Evolutionary conservation across 2,113 vertebrate species (phyloP), one percentile per base, ranked within the genome.

Genomic region (Hemiscyllium ocellatum): DNA sequence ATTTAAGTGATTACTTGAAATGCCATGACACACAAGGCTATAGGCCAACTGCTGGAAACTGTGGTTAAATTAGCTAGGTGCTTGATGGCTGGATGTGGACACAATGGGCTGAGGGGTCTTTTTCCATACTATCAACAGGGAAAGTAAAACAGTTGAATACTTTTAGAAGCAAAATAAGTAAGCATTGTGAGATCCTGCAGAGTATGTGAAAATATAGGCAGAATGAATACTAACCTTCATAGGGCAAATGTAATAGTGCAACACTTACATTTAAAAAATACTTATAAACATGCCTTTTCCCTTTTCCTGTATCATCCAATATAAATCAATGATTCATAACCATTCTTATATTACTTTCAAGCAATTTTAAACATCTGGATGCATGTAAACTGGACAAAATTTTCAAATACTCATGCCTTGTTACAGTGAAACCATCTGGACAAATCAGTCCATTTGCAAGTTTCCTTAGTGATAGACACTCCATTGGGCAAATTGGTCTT

Each of bases 381-480:
- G 42, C 17, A 83, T 4, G 42, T 33, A 33, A 90, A 90, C 17
- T 90, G 52, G 87, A 33, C 87, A 61, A 33, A 76, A 29, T 10
- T 76, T 76, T 33, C 33, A 22, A 87, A 87, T 52, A 29, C 7
- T 87, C 17, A 8, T 83, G 42, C 13, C 13, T 89, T 89, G 12
- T 89, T 89, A 56, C 50, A 90, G 87, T 61, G 87, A 90, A 90
- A 90, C 3, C 52, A 90, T 90, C 47, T 89, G 52, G 52, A 61
- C 52, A 90, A 90, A 29, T n/a, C 52, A 61, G 13, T 13, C 26
- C 52, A n/a, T 90, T 90, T 90, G 52, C 24, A 61, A 87, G 22
- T 52, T 50, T 87, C 85, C 42, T 47, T 50, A 89, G 86, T 89
- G 86, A 89, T 8, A 29, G 86, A 89, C 86, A 29, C 3, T 4